phyloP scores from a whole-genome alignment of 2,888 invertebrate genomes.

The Polymixis flavicincta region DNA sequence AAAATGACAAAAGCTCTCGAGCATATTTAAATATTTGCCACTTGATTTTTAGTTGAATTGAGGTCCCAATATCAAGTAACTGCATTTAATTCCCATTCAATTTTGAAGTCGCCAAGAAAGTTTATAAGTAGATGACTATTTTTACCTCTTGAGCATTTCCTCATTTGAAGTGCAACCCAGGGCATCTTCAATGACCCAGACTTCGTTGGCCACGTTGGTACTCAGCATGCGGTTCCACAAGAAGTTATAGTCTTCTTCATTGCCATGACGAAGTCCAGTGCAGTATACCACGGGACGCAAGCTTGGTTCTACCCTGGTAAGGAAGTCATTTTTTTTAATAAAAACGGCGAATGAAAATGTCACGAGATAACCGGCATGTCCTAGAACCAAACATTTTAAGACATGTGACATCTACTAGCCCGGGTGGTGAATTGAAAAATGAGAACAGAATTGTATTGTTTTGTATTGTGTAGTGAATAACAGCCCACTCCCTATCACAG shows the following conservation, averaged over 20 bases:
- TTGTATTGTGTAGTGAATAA: too few relatives aligned
- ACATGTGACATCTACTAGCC: too few relatives aligned
- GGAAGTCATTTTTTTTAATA: background rate
- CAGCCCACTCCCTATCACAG: too few relatives aligned
- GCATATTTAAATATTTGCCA: background rate
- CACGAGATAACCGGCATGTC: too few relatives aligned
- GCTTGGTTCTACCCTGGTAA: constrained; percentile 80
- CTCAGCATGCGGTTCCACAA: constrained; percentile 90
- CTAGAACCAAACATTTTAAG: too few relatives aligned
- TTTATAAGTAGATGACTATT: background rate
- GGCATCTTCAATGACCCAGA: constrained; percentile 89
- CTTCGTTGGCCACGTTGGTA: constrained; percentile 91
- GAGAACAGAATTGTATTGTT: too few relatives aligned
- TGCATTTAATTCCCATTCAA: background rate
- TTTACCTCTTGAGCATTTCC: constrained; percentile 88
- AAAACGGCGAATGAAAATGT: too few relatives aligned
- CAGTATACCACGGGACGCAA: constrained; percentile 92
- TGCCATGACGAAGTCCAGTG: constrained; percentile 91
- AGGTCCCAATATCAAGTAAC: background rate
- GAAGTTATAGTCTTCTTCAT: constrained; percentile 91
- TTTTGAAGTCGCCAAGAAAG: background rate
- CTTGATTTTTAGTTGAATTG: background rate
- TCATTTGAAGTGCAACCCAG: constrained; percentile 91
- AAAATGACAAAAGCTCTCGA: background rate
- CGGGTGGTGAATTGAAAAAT: too few relatives aligned